Evolutionary conservation across 2,888 invertebrate genomes (phyloP).

Genomic region (Polyploca ridens): DNA sequence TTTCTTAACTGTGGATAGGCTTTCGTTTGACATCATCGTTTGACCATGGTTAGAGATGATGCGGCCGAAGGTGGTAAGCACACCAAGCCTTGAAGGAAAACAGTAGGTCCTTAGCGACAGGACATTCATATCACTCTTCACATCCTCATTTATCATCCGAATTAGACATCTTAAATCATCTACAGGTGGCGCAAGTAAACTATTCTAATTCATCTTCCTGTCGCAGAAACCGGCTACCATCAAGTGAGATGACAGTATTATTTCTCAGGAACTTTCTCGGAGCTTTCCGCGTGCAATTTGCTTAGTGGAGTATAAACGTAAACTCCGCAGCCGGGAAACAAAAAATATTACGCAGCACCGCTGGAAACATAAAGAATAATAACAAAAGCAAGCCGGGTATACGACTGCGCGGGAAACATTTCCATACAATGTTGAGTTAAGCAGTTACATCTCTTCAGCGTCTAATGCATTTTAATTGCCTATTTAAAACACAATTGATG

Average conservation of each 20-base stretch:
- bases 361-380: not conserved
- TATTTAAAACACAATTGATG: conserved; percentile 13
- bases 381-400: not conserved
- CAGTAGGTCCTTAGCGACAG: too few relatives aligned
- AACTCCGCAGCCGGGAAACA: not conserved
- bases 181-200: not conserved
- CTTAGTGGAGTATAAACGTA: not conserved
- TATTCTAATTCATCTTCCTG: conserved; percentile 1
- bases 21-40: too few relatives aligned
- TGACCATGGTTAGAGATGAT: too few relatives aligned
- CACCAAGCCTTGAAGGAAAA: too few relatives aligned
- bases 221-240: not conserved
- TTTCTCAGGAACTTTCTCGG: not conserved
- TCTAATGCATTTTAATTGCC: conserved; percentile 23
- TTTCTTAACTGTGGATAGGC: too few relatives aligned
- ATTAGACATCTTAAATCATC: not conserved
- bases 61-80: too few relatives aligned
- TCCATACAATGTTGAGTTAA: not conserved
- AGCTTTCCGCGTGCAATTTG: not conserved
- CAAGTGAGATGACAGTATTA: not conserved
- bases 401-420: not conserved
- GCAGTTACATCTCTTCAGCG: not conserved
- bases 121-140: too few relatives aligned
- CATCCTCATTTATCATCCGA: not conserved
- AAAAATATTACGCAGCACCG: not conserved